Percentiles rank a stretch among this genome's conserved stretches.
These are phyloP conservation scores for Conistra vaccinii DNA, from an alignment of 2,888 invertebrate species.

Conservation along the genomic window DNA sequence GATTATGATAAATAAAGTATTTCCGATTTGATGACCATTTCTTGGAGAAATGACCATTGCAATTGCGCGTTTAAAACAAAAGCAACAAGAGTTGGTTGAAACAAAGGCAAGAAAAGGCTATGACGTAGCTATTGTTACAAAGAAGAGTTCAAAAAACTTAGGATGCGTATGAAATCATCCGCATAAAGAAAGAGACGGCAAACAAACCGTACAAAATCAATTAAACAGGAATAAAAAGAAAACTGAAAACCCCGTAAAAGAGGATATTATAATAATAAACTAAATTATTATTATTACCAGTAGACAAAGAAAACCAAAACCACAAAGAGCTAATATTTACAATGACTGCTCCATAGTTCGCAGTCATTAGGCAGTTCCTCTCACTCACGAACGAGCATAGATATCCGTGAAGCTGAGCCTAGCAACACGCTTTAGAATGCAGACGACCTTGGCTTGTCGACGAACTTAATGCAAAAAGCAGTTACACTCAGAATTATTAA, in stretches of 20 bases:
- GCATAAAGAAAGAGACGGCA: not conserved
- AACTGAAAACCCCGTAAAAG: not conserved
- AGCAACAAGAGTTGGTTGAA: not conserved
- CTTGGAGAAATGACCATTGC: not conserved
- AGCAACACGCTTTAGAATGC: constrained; percentile 50
- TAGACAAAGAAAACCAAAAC: not conserved
- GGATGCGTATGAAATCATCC: not conserved
- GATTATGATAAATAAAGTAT: not conserved
- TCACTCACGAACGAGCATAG: constrained; percentile 26
- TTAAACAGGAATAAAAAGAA: not conserved
- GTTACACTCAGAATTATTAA: not conserved
- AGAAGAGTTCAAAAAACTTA: constrained; percentile 12
- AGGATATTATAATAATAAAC: not conserved
- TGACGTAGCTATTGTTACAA: not conserved
- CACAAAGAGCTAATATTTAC: not conserved
- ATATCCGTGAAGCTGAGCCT: no score
- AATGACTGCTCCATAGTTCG: not conserved
- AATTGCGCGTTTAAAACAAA: not conserved
- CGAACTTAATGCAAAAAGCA: constrained; percentile 29
- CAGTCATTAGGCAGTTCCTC: constrained; percentile 7
- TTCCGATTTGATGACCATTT: not conserved
- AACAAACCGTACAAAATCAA: not conserved
- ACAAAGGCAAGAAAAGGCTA: not conserved
- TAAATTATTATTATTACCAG: no score
- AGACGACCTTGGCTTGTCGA: constrained; percentile 40